These are phyloP conservation scores for Eucidaris tribuloides DNA, from an alignment of 35 echinoderm and acorn worm species.

Conservation along the genomic window DNA sequence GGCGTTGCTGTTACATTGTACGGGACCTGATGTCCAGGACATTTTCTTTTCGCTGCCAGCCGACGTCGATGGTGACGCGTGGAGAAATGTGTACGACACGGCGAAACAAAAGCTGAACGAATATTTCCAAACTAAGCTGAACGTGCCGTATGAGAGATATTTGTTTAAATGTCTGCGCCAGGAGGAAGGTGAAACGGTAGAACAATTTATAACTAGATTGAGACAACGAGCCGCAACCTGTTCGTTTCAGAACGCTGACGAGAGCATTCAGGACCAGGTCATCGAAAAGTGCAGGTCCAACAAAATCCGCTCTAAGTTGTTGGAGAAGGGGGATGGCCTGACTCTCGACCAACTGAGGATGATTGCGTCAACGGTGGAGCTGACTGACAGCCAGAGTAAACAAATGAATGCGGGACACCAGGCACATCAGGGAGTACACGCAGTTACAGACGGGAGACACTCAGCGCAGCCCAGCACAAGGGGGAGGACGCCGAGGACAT, in stretches of 20 bases:
- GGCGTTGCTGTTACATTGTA: constrained; percentile 51
- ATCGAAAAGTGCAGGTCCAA: constrained; percentile 65
- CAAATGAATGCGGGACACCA: constrained; percentile 9
- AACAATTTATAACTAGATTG: constrained; percentile 51
- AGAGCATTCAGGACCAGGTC: constrained; percentile 23
- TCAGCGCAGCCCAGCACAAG: background rate
- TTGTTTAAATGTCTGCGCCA: constrained; percentile 50
- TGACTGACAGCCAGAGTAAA: constrained; percentile 27
- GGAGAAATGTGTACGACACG: constrained; percentile 24
- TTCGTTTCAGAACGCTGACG: constrained; percentile 24
- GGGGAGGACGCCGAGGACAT: too few species aligned
- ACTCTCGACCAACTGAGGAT: constrained; percentile 40
- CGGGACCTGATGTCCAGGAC: constrained; percentile 64
- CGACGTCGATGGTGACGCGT: background rate
- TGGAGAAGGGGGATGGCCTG: constrained; percentile 44
- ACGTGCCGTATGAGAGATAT: constrained; percentile 59
- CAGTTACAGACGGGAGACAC: background rate
- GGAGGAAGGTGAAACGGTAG: constrained; percentile 20
- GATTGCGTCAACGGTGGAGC: constrained; percentile 33
- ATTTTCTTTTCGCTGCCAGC: constrained; percentile 54
- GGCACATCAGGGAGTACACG: background rate
- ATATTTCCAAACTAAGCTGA: constrained; percentile 53
- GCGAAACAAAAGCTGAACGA: constrained; percentile 31
- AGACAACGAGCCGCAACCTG: constrained; percentile 14
- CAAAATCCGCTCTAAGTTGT: constrained; percentile 24